Evolutionary conservation across 2,113 vertebrate species (phyloP), one percentile per base, ranked within the genome.

Genomic region (Phaethornis superciliosus): DNA sequence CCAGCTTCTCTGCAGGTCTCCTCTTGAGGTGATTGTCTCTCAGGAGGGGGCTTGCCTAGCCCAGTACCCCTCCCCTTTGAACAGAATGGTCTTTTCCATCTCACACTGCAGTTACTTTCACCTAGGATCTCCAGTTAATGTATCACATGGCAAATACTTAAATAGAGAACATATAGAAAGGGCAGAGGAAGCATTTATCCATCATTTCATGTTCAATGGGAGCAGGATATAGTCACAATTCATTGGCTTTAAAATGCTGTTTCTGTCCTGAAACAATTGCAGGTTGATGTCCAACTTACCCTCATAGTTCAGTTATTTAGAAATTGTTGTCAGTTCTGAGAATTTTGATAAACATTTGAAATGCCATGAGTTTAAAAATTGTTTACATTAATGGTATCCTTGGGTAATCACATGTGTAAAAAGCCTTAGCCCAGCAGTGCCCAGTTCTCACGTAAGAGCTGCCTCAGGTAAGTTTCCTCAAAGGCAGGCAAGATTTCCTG

Each of bases 281-380:
- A 47, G 15, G 56, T 21, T 88, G 68, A 85, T 85, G 70, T 88
- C 63, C 79, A 71, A 42, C 62, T 68, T 95, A 22, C 8, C 42
- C 62, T 90, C 54, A 51, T 58, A 63, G 32, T 32, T 88, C 27
- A 75, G 42, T 81, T 90, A 79, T 52, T 92, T 35, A 75, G n/a
- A 37, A 90, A 42, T 75, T 82, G 62, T 67, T 88, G 8, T 62
- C 63, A 68, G 32, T 85, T 76, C 24, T 79, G 52, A n/a, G 71
- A 79, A 79, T 76, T 85, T 85, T 80, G 82, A 76, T 76, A 28
- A 80, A 47, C 28, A 60, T 88, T 92, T 76, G 20, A 82, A 92
- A 67, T 60, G 54, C 52, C 9, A 26, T 60, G 59, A 59, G 88
- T 83, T 68, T 77, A 85, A 40, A 68, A 60, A 46, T 2, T 59